phyloP scores from a whole-genome alignment of 2,113 vertebrate species.

The Paramormyrops kingsleyae region DNA sequence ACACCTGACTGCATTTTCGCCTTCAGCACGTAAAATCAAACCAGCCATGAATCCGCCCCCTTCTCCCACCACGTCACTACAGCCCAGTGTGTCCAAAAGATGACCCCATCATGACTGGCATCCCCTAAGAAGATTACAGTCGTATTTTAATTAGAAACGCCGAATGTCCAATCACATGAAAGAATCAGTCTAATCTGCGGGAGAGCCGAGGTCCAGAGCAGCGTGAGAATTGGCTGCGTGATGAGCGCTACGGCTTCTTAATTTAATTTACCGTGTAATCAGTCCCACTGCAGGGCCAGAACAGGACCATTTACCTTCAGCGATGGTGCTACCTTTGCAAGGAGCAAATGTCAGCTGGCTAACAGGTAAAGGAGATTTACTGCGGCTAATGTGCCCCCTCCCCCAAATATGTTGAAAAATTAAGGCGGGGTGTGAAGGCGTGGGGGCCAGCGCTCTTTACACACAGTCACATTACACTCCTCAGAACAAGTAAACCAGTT shows the following conservation, averaged over 20 bases:
- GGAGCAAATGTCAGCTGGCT: not conserved
- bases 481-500: constrained; percentile 4
- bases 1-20: not conserved
- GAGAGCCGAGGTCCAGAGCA: not conserved
- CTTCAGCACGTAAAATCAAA: not conserved
- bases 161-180: not conserved
- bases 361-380: not conserved
- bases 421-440: not conserved
- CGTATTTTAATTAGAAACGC: not conserved
- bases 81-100: not conserved
- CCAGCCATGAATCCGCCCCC: not conserved
- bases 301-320: not conserved
- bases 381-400: not conserved
- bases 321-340: not conserved
- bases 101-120: not conserved
- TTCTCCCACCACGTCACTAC: not conserved
- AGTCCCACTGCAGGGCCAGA: not conserved
- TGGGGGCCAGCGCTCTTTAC: not conserved
- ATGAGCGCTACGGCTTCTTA: not conserved
- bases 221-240: not conserved
- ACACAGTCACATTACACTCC: not conserved
- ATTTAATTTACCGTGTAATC: not conserved
- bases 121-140: not conserved
- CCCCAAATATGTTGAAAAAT: not conserved
- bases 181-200: not conserved